A percentile compares a stretch with the other conserved stretches of the same genome.
phyloP scores from a whole-genome alignment of 2,888 invertebrate genomes.

The Diarsia brunnea region DNA sequence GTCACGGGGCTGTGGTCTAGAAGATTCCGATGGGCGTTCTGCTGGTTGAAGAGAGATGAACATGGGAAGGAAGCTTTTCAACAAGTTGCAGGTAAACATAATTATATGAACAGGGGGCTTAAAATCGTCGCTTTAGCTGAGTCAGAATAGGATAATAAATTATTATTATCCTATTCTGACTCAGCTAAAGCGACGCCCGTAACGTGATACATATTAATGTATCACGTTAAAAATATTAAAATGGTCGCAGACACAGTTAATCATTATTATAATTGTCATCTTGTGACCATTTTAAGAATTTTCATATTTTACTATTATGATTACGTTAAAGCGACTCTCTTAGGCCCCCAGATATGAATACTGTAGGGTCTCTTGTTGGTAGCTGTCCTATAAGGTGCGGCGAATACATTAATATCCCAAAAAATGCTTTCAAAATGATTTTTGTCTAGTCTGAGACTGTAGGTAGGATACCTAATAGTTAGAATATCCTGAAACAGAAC shows the following conservation, averaged over 20 bases:
- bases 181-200: too few relatives aligned
- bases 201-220: too few relatives aligned
- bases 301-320: too few relatives aligned
- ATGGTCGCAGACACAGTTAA: too few relatives aligned
- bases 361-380: not conserved
- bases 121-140: too few relatives aligned
- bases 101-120: slow-evolving; percentile 34
- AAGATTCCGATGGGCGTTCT: slow-evolving; percentile 94
- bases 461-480: not conserved
- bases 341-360: not conserved
- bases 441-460: not conserved
- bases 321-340: too few relatives aligned
- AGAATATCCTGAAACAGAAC: not conserved
- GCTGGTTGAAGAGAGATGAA: slow-evolving; percentile 93
- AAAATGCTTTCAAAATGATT: not conserved
- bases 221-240: too few relatives aligned
- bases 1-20: slow-evolving; percentile 94
- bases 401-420: not conserved
- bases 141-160: too few relatives aligned
- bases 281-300: too few relatives aligned
- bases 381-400: not conserved
- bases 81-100: slow-evolving; percentile 93
- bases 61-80: slow-evolving; percentile 95
- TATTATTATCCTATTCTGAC: too few relatives aligned
- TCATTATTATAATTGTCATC: too few relatives aligned